Percentiles rank a stretch among this genome's conserved stretches.
Evolutionary conservation across 2,888 invertebrate genomes (phyloP).

Genomic region (Chalcosyrphus nemorum): DNA sequence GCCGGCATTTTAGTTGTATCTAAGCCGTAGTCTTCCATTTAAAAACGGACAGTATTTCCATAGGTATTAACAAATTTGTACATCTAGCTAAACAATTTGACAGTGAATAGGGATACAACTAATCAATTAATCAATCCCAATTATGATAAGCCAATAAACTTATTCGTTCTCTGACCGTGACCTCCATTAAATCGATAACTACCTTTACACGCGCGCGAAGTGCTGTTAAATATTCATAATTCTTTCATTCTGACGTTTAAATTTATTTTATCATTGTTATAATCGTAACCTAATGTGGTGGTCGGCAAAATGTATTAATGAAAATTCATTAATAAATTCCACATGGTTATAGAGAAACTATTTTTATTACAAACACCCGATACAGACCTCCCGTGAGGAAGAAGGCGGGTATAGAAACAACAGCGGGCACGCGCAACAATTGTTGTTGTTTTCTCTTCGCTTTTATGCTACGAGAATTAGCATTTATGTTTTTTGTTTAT

Average conservation of each 20-base stretch:
- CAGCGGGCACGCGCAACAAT: slow-evolving; percentile 14
- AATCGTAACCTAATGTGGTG: background rate
- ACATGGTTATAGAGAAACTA: background rate
- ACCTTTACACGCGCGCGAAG: background rate
- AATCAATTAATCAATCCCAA: too few species aligned
- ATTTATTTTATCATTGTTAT: slow-evolving; percentile 1
- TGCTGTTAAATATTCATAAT: background rate
- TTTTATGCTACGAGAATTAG: slow-evolving; percentile 26
- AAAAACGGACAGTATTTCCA: too few species aligned
- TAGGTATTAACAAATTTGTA: too few species aligned
- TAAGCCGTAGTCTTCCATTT: too few species aligned
- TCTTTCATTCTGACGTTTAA: background rate
- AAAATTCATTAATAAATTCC: slow-evolving; percentile 13
- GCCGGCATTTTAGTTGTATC: too few species aligned
- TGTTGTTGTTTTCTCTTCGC: background rate
- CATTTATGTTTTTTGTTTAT: slow-evolving; percentile 33
- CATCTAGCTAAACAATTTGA: too few species aligned
- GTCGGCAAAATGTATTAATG: slow-evolving; percentile 1
- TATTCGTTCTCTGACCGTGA: background rate
- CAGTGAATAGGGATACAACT: too few species aligned
- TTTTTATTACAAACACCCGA: slow-evolving; percentile 13
- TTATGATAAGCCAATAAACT: background rate
- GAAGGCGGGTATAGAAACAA: background rate
- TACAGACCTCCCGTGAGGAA: background rate
- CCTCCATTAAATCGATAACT: background rate